Conservation (phyloP, 2,797 vertebrate species). For the Malacoraja senta region DNA sequence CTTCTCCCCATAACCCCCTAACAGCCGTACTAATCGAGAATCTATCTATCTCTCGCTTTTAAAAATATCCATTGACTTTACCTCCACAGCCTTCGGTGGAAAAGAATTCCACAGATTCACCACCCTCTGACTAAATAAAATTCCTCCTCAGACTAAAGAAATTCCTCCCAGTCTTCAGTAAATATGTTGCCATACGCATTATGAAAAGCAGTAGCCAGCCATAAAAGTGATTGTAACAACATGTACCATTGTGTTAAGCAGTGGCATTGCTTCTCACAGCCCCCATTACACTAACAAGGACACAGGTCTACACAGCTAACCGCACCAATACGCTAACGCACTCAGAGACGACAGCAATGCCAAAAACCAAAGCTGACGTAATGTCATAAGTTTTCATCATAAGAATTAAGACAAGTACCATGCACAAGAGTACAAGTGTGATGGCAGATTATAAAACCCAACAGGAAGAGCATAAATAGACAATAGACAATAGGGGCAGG, state of each 20-base stretch:
- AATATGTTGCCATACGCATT: neutral
- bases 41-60: too few species aligned
- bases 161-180: neutral
- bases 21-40: too few species aligned
- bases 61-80: too few species aligned
- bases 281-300: neutral
- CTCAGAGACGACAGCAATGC: neutral
- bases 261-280: neutral
- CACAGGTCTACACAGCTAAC: neutral
- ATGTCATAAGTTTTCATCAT: neutral
- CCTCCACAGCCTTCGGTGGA: too few species aligned
- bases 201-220: neutral
- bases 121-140: too few species aligned
- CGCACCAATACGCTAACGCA: neutral
- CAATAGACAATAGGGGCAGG: too few species aligned
- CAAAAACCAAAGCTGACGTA: neutral
- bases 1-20: too few species aligned
- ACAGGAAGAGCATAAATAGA: neutral
- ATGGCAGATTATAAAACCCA: neutral
- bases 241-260: neutral
- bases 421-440: neutral
- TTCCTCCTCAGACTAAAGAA: too few species aligned
- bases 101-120: too few species aligned
- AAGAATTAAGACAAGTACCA: neutral
- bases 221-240: constrained; percentile 8